Base-by-base conservation (phyloP, 2,888 invertebrate species). In the Ferdinandea cuprea region DNA sequence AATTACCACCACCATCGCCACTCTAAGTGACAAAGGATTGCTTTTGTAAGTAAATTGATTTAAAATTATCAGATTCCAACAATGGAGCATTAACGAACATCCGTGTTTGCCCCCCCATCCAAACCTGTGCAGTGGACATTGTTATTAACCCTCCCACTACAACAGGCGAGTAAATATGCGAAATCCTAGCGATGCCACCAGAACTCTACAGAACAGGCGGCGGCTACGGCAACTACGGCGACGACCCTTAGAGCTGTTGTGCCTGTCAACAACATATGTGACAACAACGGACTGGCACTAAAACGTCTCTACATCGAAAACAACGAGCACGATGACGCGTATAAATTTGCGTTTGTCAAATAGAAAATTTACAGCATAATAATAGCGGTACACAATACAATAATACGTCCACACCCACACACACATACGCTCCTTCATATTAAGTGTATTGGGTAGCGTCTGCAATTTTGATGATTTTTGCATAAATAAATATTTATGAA, bases 401-500 rank as follows among this genome's bases (percentile, higher is more conserved):
- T 40, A 63, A 61, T 63, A 61, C 61, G 63, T 52, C 52, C 13
- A 50, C n/a, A 25, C 46, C 3, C 2, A 37, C 13, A 50, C 15
- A 28, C 44, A 9, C 42, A 15, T 8, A 13, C 44, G 3, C 21
- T 19, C n/a, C 9, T 35, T 32, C 35, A 6, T 35, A 19, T 17
- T n/a, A 48, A 72, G 71, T 71, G n/a, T n/a, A n/a, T n/a, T n/a
- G n/a, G 71, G 81, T 72, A 63, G 32, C 72, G 77, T 83, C 78
- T 83, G 83, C 77, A 77, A 61, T 52, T 78, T 65, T 72, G 86
- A n/a, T 25, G 25, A 87, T 87, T 90, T 89, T 90, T 89, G 89
- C 89, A 90, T 90, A 88, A 87, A 90, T 90, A 90, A 90, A 90
- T 90, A 90, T 90, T 90, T 90, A 90, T 90, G 89, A 89, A 94